Base-by-base conservation (phyloP, 2,113 vertebrate genomes). In the Puma concolor region DNA sequence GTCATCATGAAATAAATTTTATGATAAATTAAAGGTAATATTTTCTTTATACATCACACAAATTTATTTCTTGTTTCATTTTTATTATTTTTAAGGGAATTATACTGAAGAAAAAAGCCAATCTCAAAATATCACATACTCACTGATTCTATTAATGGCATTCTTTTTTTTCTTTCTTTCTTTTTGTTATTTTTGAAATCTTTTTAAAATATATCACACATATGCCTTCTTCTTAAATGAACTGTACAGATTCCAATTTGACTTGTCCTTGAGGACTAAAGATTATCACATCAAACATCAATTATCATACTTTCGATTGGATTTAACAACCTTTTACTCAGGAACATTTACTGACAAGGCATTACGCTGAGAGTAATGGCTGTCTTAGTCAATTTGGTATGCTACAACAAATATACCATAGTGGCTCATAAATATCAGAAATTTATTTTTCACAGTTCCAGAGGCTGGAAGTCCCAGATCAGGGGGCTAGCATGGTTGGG, bases 21-120 rank as follows among this genome's bases (percentile, higher is more conserved):
- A 88, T 69, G 31, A 74, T 84, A 94, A 86, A 76, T 88, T 88
- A 79, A 96, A 97, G 36, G 23, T 33, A 95, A 77, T 87, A 66
- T 91, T n/a, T 16, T n/a, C 66, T 83, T 87, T 71, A 69, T 29
- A 71, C 9, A 84, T 67, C 60, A 79, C 85, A 86, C 74, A 76
- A 83, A 92, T 31, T 23, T 88, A 63, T 79, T 95, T 94, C 86
- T 95, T 88, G 9, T 31, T 91, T 93, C n/a, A 48, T 69, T 92
- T 84, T 83, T 72, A 94, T 16, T 88, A 52, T 52, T 85, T 54
- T 72, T 54, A n/a, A 80, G 11, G 33, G 79, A n/a, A 57, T 57
- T 38, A 36, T 57, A 36, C 33, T 57, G 23, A 81, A n/a, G 79
- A 81, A 57, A 81, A 81, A 57, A 38, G 52, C n/a, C 52, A 38